These are phyloP conservation scores for Saimiri boliviensis DNA, from an alignment of 2,113 vertebrate species.

Conservation along the genomic window DNA sequence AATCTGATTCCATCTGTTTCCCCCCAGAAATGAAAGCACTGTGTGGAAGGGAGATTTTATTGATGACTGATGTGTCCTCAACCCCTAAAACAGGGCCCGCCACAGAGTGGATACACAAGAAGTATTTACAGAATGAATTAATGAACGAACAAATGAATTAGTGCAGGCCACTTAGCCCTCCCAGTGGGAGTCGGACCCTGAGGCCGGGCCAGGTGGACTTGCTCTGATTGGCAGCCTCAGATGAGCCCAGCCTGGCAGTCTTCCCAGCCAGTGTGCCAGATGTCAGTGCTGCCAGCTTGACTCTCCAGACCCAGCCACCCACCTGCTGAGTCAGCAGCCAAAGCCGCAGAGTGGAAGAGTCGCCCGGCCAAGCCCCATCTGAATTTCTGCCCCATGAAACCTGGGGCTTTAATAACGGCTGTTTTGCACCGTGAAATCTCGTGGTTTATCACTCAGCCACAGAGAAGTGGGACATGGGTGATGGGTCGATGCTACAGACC, in stretches of 20 bases:
- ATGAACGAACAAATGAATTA: rapidly evolving
- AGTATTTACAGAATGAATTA: rapidly evolving
- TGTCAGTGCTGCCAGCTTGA: rapidly evolving
- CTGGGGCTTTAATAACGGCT: rapidly evolving
- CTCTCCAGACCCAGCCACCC: neutral
- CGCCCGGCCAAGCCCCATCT: rapidly evolving
- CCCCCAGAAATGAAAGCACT: neutral
- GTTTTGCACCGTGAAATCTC: no score
- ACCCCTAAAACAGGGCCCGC: neutral
- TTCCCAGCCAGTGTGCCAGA: neutral
- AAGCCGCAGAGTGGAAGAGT: neutral
- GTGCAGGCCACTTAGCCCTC: rapidly evolving
- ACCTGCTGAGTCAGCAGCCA: neutral
- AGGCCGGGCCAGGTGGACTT: rapidly evolving
- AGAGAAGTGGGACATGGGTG: rapidly evolving
- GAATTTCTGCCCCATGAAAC: rapidly evolving
- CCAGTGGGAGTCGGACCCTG: rapidly evolving
- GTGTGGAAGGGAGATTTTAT: rapidly evolving
- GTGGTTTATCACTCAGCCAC: no score
- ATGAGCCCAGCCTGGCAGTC: neutral
- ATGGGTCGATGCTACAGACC: rapidly evolving
- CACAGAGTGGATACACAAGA: rapidly evolving
- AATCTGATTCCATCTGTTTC: neutral
- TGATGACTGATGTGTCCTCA: rapidly evolving
- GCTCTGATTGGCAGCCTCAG: no score